phyloP scores from a whole-genome alignment of 2,888 invertebrate species.

The Orgyia antiqua region DNA sequence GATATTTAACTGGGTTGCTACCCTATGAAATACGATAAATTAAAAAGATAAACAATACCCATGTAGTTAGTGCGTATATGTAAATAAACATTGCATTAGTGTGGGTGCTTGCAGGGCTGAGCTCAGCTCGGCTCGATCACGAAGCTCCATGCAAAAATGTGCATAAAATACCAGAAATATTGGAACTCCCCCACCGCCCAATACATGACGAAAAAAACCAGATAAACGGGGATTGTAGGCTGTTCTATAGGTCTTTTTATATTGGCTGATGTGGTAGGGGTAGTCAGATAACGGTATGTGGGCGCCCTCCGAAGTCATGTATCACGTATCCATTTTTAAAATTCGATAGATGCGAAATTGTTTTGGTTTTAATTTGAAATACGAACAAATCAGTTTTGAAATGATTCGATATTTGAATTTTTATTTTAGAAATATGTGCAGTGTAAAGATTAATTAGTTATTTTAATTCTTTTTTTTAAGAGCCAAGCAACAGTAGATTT shows the following conservation, averaged over 20 bases:
- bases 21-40: slow-evolving; percentile 17
- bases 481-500: too few relatives aligned
- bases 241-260: slow-evolving; percentile 48
- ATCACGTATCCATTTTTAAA: slow-evolving; percentile 57
- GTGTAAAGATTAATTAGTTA: too few relatives aligned
- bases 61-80: slow-evolving; percentile 16
- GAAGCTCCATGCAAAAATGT: slow-evolving; percentile 72
- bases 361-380: neutral
- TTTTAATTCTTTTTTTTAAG: too few relatives aligned
- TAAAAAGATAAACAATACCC: slow-evolving; percentile 27
- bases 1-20: slow-evolving; percentile 2
- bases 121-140: slow-evolving; percentile 57
- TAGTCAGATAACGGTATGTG: slow-evolving; percentile 55
- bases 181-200: slow-evolving; percentile 49
- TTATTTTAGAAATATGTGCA: too few relatives aligned
- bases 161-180: slow-evolving; percentile 52
- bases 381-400: too few relatives aligned
- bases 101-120: slow-evolving; percentile 59
- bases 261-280: slow-evolving; percentile 45
- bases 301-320: slow-evolving; percentile 57
- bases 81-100: slow-evolving; percentile 11
- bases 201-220: slow-evolving; percentile 40
- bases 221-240: slow-evolving; percentile 35
- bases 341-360: slow-evolving; percentile 38
- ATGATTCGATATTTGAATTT: too few relatives aligned